Base-by-base conservation (phyloP, 2,797 vertebrate species). In the Podarcis lilfordi region DNA sequence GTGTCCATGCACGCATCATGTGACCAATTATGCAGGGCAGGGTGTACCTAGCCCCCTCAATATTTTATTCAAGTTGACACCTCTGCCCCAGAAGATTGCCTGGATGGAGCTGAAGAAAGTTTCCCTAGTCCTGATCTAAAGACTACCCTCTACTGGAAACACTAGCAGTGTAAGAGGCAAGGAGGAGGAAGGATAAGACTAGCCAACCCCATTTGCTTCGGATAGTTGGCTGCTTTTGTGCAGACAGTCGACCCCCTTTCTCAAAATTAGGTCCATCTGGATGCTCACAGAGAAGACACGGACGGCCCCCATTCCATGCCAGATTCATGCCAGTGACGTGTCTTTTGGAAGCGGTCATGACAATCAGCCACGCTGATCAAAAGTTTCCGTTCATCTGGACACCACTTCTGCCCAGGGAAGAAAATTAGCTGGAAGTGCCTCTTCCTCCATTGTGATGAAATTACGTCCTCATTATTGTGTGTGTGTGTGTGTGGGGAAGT, bases 391-490 rank as follows among this genome's bases (percentile, higher is more conserved):
- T 94, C 86, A 86, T 76, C 2, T 0, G 82, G 74, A 91, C 40
- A 88, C 90, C 88, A 86, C 21, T 50, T 35, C 0, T 5, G 92
- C 93, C 95, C 94, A 95, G 95, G 94, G 95, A 96, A 96, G 95
- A 43, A 91, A 95, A 93, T 92, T 95, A 92, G 85, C 89, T 91
- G 92, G 96, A 96, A 96, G 96, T 80, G 96, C 94, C 90, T 95
- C 92, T 91, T 91, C 93, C 86, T 84, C 93, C 76, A 95, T 96
- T 93, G 90, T 92, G 94, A 90, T 94, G 94, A 95, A 97, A 96
- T 95, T 96, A 97, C 95, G 94, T 95, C 94, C 95, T 96, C 92
- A 80, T 96, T 96, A 96, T 96, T 94, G 94, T 95, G 43, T 43
- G 43, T 43, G 43, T 43, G 40, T 96, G 86, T n/a, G 95, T 7